Evolutionary conservation across 1,140 invertebrate genomes (phyloP).

Genomic region (Aphidius ervi): DNA sequence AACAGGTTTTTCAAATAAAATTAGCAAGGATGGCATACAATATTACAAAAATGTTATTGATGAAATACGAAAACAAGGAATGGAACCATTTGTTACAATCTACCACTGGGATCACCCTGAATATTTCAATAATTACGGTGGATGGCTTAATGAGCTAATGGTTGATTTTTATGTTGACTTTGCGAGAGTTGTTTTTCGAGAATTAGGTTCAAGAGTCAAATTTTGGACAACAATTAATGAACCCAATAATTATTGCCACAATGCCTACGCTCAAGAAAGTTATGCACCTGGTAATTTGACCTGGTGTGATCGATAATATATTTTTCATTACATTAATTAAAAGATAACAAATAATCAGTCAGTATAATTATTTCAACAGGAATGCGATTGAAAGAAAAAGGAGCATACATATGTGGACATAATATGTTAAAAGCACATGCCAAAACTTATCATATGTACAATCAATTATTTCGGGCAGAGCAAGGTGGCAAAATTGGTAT

Average conservation of each 20-base stretch:
- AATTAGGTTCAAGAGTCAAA: constrained; percentile 31
- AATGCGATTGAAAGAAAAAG: constrained; percentile 42
- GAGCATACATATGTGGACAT: constrained; percentile 54
- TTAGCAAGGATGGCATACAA: constrained; percentile 43
- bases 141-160: constrained; percentile 58
- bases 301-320: constrained; percentile 46
- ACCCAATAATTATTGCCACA: constrained; percentile 58
- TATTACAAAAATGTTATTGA: constrained; percentile 54
- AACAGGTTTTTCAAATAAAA: constrained; percentile 49
- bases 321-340: constrained; percentile 38
- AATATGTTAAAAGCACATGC: constrained; percentile 57
- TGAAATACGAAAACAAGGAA: constrained; percentile 45
- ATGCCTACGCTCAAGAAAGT: constrained; percentile 56
- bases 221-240: constrained; percentile 19
- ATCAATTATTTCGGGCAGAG: constrained; percentile 56
- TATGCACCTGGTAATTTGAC: constrained; percentile 32
- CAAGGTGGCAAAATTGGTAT: constrained; percentile 55
- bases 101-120: constrained; percentile 71
- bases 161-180: constrained; percentile 33
- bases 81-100: constrained; percentile 61
- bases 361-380: constrained; percentile 36
- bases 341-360: constrained; percentile 47
- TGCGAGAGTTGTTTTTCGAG: constrained; percentile 30
- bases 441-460: constrained; percentile 60
- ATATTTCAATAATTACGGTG: constrained; percentile 60